These are phyloP conservation scores for Panzeria rudis DNA, from an alignment of 2,888 invertebrate genomes.

Conservation along the genomic window DNA sequence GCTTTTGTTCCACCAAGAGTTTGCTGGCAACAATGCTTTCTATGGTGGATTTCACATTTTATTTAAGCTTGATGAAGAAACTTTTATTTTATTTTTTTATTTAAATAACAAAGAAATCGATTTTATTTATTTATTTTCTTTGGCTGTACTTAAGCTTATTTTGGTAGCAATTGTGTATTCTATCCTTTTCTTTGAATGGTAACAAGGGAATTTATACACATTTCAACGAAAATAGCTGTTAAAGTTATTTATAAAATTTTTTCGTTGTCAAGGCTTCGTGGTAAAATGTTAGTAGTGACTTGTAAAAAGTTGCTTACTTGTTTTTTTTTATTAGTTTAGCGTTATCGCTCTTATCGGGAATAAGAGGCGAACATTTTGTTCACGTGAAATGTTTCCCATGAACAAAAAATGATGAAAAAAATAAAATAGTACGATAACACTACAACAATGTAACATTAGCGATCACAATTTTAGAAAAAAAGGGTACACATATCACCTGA, in stretches of 20 bases:
- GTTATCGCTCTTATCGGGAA: too few species aligned
- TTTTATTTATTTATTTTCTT: background rate
- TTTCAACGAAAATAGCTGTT: slow-evolving; percentile 55
- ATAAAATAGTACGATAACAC: too few species aligned
- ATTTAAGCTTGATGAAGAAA: background rate
- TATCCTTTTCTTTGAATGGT: background rate
- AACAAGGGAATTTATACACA: background rate
- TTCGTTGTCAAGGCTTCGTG: slow-evolving; percentile 17
- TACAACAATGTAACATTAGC: too few species aligned
- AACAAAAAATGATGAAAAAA: too few species aligned
- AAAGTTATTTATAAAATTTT: slow-evolving; percentile 28
- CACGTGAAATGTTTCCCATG: too few species aligned
- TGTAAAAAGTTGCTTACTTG: background rate
- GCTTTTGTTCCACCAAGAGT: too few species aligned
- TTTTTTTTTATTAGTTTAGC: background rate
- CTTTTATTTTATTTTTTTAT: background rate
- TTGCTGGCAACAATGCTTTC: too few species aligned
- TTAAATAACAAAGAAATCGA: background rate
- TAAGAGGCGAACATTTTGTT: too few species aligned
- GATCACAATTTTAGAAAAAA: too few species aligned
- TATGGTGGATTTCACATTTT: background rate
- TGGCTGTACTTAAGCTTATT: background rate
- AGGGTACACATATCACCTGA: too few species aligned
- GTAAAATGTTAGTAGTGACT: background rate
- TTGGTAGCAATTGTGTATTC: too few species aligned